A percentile compares a stretch with the other conserved stretches of the same genome.
phyloP scores from a whole-genome alignment of 2,888 invertebrate species.

The Kuschelorhynchus macadamiae region DNA sequence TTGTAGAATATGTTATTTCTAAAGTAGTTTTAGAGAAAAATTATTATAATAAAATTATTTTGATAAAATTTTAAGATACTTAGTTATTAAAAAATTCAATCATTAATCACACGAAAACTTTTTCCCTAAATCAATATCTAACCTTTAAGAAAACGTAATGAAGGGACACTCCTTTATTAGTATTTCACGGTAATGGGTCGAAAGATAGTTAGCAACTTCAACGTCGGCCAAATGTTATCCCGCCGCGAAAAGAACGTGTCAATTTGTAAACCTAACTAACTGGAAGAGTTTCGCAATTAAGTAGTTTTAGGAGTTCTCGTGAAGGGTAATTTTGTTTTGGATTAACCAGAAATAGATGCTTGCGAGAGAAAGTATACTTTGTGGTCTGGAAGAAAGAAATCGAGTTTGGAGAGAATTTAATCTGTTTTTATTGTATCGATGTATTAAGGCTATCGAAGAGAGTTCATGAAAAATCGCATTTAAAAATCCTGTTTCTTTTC shows the following conservation, averaged over 20 bases:
- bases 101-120: too few species aligned
- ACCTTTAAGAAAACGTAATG: too few species aligned
- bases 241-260: constrained; percentile 62
- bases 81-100: too few species aligned
- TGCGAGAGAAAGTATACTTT: background rate
- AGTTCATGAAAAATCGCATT: too few species aligned
- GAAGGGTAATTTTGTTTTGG: constrained; percentile 59
- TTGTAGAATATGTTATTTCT: too few species aligned
- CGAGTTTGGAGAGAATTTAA: background rate
- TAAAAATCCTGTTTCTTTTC: too few species aligned
- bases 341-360: constrained; percentile 39
- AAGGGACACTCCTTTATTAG: constrained; percentile 65
- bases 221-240: constrained; percentile 57
- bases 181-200: constrained; percentile 64
- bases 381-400: background rate
- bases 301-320: constrained; percentile 59
- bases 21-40: too few species aligned
- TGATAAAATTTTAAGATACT: too few species aligned
- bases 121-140: too few species aligned
- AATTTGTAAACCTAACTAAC: constrained; percentile 68
- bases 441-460: too few species aligned
- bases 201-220: constrained; percentile 64
- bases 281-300: constrained; percentile 68
- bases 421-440: background rate
- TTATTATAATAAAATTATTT: too few species aligned